Evolutionary conservation across 2,797 vertebrate species (phyloP).

Genomic region (Rhinoraja longicauda): DNA sequence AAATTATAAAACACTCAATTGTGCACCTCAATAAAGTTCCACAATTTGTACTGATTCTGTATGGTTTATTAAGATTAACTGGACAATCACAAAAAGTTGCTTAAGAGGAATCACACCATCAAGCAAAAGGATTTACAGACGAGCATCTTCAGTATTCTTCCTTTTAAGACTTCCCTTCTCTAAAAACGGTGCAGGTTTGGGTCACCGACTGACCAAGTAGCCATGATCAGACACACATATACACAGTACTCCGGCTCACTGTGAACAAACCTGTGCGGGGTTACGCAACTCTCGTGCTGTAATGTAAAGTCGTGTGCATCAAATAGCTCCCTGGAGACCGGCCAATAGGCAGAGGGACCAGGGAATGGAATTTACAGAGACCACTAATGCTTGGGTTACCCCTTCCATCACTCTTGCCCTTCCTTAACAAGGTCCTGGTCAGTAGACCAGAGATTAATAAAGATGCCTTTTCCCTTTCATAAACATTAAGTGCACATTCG

Average conservation of each 20-base stretch:
- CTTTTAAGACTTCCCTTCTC: constrained; percentile 2
- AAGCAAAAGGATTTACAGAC: constrained; percentile 52
- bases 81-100: constrained; percentile 71
- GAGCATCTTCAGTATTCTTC: not conserved
- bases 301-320: constrained; percentile 29
- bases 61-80: constrained; percentile 75
- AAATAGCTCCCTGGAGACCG: not conserved
- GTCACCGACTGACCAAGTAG: not conserved
- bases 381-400: too few species aligned
- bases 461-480: not conserved
- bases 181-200: constrained; percentile 22
- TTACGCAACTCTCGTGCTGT: constrained; percentile 9
- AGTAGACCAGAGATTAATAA: not conserved
- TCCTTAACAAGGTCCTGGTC: constrained; percentile 5
- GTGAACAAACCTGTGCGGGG: constrained; percentile 33
- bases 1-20: not conserved
- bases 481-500: not conserved
- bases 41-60: constrained; percentile 49
- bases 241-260: constrained; percentile 40
- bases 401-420: not conserved
- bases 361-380: not conserved
- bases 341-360: not conserved
- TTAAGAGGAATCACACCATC: constrained; percentile 71
- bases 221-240: constrained; percentile 37
- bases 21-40: not conserved